phyloP scores from a whole-genome alignment of 2,888 invertebrate genomes.

The Acholoe squamosa region DNA sequence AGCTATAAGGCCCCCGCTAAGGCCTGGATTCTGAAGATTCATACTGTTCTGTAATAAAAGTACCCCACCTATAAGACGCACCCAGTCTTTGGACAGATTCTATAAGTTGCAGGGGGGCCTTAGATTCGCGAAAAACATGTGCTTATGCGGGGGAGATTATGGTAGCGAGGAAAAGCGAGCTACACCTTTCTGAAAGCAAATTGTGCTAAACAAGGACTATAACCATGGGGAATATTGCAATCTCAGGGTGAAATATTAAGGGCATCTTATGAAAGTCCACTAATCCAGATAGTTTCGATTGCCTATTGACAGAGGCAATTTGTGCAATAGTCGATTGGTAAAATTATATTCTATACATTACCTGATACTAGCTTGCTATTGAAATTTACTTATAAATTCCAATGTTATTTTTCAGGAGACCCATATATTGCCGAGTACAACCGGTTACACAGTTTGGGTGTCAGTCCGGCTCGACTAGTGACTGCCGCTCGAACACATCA shows the following conservation, averaged over 20 bases:
- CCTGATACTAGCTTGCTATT: background rate
- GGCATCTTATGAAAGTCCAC: no score
- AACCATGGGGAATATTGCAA: background rate
- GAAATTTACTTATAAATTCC: background rate
- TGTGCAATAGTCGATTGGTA: background rate
- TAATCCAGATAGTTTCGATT: background rate
- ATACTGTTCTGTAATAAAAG: no score
- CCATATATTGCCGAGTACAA: conserved; percentile 43
- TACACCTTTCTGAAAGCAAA: no score
- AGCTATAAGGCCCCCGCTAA: no score
- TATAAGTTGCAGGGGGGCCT: no score
- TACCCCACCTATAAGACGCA: no score
- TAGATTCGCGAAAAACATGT: no score
- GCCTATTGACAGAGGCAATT: background rate
- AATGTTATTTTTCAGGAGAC: conserved; percentile 40
- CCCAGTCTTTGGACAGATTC: no score
- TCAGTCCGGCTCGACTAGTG: background rate
- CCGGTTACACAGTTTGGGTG: conserved; percentile 10
- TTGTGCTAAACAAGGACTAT: no score
- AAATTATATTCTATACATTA: background rate
- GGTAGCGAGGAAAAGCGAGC: no score
- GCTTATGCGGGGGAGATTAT: no score
- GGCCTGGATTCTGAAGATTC: no score
- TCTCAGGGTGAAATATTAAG: background rate
- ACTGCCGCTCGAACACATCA: background rate